Evolutionary conservation across 1,140 invertebrate species (phyloP).

Genomic region (Tribolium madens): DNA sequence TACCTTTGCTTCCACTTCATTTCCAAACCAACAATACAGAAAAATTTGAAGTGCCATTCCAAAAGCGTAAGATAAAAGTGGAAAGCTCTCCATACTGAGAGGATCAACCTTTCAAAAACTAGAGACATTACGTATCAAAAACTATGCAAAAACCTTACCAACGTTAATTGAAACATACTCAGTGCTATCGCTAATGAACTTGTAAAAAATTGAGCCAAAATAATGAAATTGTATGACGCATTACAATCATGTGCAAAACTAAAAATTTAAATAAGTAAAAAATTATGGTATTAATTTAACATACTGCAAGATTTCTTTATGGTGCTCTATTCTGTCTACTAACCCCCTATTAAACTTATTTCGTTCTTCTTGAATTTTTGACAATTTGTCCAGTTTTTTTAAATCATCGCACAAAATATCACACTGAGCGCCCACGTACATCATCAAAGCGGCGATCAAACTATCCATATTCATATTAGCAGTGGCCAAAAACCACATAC

Average conservation of each 20-base stretch:
- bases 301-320: background rate
- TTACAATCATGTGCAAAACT: background rate
- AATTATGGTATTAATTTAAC: background rate
- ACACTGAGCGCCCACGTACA: background rate
- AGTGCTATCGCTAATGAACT: background rate
- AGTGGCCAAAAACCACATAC: background rate
- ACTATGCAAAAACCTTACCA: background rate
- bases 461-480: conserved; percentile 2
- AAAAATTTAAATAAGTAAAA: background rate
- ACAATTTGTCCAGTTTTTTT: background rate
- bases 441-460: conserved; percentile 10
- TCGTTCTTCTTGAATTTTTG: background rate
- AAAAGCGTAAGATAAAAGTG: background rate
- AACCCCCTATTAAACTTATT: background rate
- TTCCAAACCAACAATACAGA: conserved; percentile 26
- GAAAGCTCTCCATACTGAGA: conserved; percentile 6
- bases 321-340: background rate
- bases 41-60: conserved; percentile 5
- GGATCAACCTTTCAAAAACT: background rate
- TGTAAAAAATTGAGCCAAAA: conserved; percentile 7
- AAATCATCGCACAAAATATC: conserved; percentile 20
- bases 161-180: conserved; percentile 24
- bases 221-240: background rate
- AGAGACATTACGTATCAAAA: background rate
- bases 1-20: conserved; percentile 19